These are phyloP conservation scores for Rhyacichthys aspro DNA, from an alignment of 2,797 vertebrate species.

Conservation along the genomic window DNA sequence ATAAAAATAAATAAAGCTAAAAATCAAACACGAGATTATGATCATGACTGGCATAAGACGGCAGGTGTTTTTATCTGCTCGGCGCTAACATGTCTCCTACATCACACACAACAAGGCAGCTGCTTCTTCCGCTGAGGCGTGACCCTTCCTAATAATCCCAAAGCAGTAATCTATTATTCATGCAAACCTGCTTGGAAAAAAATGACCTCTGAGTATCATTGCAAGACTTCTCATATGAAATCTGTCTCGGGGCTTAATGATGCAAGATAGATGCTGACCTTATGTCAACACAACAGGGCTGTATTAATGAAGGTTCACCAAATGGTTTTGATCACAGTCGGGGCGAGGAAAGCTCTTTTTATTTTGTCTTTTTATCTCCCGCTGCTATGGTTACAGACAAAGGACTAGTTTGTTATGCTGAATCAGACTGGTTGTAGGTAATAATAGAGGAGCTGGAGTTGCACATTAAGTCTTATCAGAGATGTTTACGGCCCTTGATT, in stretches of 20 bases:
- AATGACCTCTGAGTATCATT: slow-evolving; percentile 56
- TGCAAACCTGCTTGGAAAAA: slow-evolving; percentile 50
- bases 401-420: slow-evolving; percentile 31
- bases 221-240: slow-evolving; percentile 51
- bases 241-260: slow-evolving; percentile 63
- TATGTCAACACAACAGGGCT: slow-evolving; percentile 33
- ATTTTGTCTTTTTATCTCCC: slow-evolving; percentile 8
- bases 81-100: not conserved
- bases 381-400: slow-evolving; percentile 71
- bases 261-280: slow-evolving; percentile 50
- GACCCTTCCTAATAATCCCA: slow-evolving; percentile 48
- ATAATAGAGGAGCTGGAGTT: slow-evolving; percentile 2
- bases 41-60: not conserved
- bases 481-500: not conserved
- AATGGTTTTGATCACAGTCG: slow-evolving; percentile 12
- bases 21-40: slow-evolving; percentile 1
- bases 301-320: slow-evolving; percentile 36
- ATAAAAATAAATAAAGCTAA: not conserved
- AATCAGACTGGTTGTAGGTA: slow-evolving; percentile 10
- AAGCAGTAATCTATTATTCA: slow-evolving; percentile 63
- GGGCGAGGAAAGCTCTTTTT: not conserved
- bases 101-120: slow-evolving; percentile 32
- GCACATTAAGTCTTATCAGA: slow-evolving; percentile 10
- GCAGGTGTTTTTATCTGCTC: not conserved
- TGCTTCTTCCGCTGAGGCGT: slow-evolving; percentile 30